Percentiles rank a stretch among this genome's conserved stretches.
phyloP scores from a whole-genome alignment of 2,113 vertebrate species.

The Etheostoma cragini region DNA sequence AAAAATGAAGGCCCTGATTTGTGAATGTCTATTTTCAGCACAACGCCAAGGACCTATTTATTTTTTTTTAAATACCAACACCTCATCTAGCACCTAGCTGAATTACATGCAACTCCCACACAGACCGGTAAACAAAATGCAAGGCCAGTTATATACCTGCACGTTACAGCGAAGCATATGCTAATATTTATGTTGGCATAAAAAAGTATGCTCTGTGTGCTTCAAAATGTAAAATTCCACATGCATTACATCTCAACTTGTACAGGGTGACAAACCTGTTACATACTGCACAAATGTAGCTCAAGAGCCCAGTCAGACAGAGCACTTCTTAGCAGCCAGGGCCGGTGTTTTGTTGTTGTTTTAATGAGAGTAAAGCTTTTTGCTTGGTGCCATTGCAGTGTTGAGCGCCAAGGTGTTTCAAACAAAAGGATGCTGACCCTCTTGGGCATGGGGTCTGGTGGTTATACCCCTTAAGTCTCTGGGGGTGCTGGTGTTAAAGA shows the following conservation, averaged over 20 bases:
- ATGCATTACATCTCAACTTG: neutral
- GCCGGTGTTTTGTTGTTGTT: too few species aligned
- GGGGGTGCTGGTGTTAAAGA: neutral
- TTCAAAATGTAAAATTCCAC: neutral
- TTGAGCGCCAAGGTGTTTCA: too few species aligned
- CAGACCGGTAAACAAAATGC: neutral
- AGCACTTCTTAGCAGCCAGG: too few species aligned
- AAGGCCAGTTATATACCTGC: slow-evolving; percentile 2
- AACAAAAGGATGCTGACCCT: too few species aligned
- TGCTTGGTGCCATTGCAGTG: too few species aligned
- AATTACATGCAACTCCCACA: slow-evolving; percentile 7
- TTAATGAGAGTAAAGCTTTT: too few species aligned
- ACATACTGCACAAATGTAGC: neutral
- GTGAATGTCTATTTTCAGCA: slow-evolving; percentile 51
- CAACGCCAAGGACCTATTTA: slow-evolving; percentile 35
- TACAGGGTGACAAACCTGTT: neutral
- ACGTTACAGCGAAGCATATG: neutral
- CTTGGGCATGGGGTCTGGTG: too few species aligned
- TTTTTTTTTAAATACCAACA: slow-evolving; percentile 32
- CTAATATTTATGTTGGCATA: neutral
- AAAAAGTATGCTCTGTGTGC: neutral
- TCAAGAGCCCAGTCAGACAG: neutral
- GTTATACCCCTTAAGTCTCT: too few species aligned
- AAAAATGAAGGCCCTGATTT: slow-evolving; percentile 47
- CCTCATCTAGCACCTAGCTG: neutral